Base-by-base conservation (phyloP, 2,113 vertebrate species). In the Eidolon helvum region DNA sequence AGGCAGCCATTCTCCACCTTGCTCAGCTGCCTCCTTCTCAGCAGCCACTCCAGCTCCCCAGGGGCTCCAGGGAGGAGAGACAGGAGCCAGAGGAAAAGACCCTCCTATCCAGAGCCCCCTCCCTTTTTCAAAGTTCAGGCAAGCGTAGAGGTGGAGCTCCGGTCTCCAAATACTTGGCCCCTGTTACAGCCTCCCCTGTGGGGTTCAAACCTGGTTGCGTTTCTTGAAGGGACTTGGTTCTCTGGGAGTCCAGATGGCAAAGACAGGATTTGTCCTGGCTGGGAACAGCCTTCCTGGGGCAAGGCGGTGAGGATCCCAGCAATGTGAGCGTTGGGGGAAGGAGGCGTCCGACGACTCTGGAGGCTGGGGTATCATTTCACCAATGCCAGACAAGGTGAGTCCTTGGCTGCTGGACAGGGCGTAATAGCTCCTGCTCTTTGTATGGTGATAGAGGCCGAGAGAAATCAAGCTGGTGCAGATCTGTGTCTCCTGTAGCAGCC, bases 401-500 rank as follows among this genome's bases (percentile, higher is more conserved):
- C 93, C 94, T 96, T 97, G 97, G 97, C 97, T 0, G 72, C 86
- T 0, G 24, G 93, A 95, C 91, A 93, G 96, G 89, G 74, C 15
- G 0, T 96, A 95, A 98, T 93, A 80, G 96, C 91, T 97, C 96
- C 83, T 61, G 68, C 83, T 95, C 69, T 59, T n/a, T 40, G 78
- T 71, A 45, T 83, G 95, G 96, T 2, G 95, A 97, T 94, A 97
- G 91, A 97, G 91, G 95, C 96, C 4, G 66, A 63, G 87, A 85
- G 97, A 97, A 94, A 98, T 89, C 78, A 93, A 97, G 86, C 95
- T 18, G 0, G 89, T 14, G 30, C 14, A 15, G 97, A 95, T 90
- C 96, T 89, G 82, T 69, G 96, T 98, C 97, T 97, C 96, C 91
- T 66, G 72, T 86, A 91, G 89, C 96, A 79, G 96, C 96, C 96